Conservation (phyloP, 2,888 invertebrate genomes). For the Dilophus febrilis region DNA sequence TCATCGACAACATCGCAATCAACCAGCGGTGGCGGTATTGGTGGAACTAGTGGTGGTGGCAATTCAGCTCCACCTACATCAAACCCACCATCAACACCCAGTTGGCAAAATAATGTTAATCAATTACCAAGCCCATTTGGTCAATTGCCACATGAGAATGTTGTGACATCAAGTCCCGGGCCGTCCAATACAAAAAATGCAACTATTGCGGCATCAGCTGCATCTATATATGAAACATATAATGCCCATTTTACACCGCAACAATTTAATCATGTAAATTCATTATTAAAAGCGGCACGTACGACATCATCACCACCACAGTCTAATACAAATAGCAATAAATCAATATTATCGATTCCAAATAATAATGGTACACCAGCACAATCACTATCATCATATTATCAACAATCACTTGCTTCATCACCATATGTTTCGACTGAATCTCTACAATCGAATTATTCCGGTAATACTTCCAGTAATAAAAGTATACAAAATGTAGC, state of each 20-base stretch:
- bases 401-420: neutral
- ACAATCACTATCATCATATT: neutral
- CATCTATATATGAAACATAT: constrained; percentile 44
- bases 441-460: constrained; percentile 1
- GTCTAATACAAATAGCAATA: constrained; percentile 10
- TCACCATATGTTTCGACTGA: neutral
- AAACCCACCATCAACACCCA: constrained; percentile 28
- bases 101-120: constrained; percentile 61
- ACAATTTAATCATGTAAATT: constrained; percentile 5
- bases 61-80: too few species aligned
- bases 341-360: constrained; percentile 13
- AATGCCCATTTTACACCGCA: constrained; percentile 45
- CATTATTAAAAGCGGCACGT: constrained; percentile 5
- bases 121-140: constrained; percentile 58
- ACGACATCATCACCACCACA: constrained; percentile 34
- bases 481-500: neutral
- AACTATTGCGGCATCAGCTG: constrained; percentile 28
- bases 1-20: neutral
- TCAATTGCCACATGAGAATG: constrained; percentile 61
- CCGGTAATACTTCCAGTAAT: neutral
- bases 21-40: neutral
- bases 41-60: neutral
- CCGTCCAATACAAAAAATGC: constrained; percentile 40
- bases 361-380: constrained; percentile 1
- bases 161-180: constrained; percentile 46